These are phyloP conservation scores for Apogon talboti DNA, from an alignment of 2,797 vertebrate genomes.

Conservation along the genomic window DNA sequence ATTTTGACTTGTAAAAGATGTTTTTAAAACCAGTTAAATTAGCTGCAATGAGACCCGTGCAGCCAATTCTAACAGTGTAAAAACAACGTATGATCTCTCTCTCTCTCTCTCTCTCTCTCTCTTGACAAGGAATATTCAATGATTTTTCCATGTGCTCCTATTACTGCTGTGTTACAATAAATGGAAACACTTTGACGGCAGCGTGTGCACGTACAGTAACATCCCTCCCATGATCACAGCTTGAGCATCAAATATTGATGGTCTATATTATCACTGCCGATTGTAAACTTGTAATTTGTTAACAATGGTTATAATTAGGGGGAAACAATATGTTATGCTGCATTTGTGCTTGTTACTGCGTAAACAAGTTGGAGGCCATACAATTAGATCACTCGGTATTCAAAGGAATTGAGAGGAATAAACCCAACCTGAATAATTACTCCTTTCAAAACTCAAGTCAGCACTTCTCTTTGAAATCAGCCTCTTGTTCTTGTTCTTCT, in stretches of 20 bases:
- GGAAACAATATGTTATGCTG: conserved; percentile 8
- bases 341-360: conserved; percentile 15
- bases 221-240: conserved; percentile 42
- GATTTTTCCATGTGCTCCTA: conserved; percentile 22
- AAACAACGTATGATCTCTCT: conserved; percentile 14
- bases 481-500: conserved; percentile 29
- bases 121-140: conserved; percentile 22
- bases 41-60: neutral
- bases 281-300: conserved; percentile 46
- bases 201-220: conserved; percentile 24
- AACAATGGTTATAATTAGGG: conserved; percentile 34
- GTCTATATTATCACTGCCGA: conserved; percentile 8
- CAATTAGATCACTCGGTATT: conserved; percentile 37
- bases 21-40: conserved; percentile 19
- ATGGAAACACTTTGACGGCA: conserved; percentile 35
- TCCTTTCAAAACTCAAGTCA: conserved; percentile 50
- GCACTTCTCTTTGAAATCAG: conserved; percentile 61
- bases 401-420: conserved; percentile 25
- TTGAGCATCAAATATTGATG: conserved; percentile 52
- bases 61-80: conserved; percentile 1
- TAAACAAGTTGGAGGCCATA: conserved; percentile 27
- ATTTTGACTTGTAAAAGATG: neutral
- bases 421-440: conserved; percentile 44
- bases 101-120: conserved; percentile 13
- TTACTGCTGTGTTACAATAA: conserved; percentile 32